Base-by-base conservation (phyloP, 2,113 vertebrate species). In the Eurypyga helias region DNA sequence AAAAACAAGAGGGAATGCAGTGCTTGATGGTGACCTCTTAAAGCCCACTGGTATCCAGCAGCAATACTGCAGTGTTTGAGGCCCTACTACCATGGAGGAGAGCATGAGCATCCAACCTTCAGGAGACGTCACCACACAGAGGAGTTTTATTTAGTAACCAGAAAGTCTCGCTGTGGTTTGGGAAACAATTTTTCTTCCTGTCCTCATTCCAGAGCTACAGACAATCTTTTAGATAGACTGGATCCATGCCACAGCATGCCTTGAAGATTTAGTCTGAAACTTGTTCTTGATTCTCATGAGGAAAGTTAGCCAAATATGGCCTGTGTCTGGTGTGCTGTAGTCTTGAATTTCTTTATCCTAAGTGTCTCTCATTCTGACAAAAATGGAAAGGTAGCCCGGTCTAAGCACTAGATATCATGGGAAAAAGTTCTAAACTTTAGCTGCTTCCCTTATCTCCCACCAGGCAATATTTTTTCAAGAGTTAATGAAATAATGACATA, bases 261-360 rank as follows among this genome's bases (percentile, higher is more conserved):
- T 96, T 75, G 65, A 84, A 60, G 49, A 48, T 64, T 87, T 66
- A 71, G 34, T 55, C 69, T 92, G 87, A 87, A 92, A 64, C 26
- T 89, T 60, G 38, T 64, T 28, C 48, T 90, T 95, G 36, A 84
- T 62, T 94, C 64, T 94, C 77, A 75, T 29, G 52, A 84, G 34
- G 34, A 75, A 95, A 94, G 15, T 92, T 87, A 95, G 88, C 90
- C 90, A 96, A 95, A 94, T 97, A 93, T 90, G 90, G 88, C 33
- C 71, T 26, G 11, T 72, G 48, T 45, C 66, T 91, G 45, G 29
- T 83, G 62, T 17, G 10, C 49, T 72, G 33, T 9, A 72, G 49
- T 33, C 33, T 67, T 87, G 49, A 48, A 78, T 64, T 82, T 87
- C 65, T 71, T 93, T 65, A 61, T 72, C 34, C 13, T 55, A 71